phyloP scores from a whole-genome alignment of 2,888 invertebrate species.

The Cancer borealis region DNA sequence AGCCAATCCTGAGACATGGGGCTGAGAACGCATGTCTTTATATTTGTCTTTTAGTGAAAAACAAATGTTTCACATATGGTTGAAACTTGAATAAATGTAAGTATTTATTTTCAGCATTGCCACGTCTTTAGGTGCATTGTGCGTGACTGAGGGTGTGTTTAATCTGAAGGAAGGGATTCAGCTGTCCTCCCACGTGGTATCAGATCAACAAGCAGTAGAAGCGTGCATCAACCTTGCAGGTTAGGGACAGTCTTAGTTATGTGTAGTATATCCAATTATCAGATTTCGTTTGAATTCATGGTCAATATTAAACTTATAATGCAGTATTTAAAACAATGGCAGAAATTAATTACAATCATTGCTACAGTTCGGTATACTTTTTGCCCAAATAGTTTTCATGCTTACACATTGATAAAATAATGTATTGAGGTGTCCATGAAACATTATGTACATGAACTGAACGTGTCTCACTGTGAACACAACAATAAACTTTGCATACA shows the following conservation, averaged over 20 bases:
- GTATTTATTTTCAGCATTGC: constrained; percentile 80
- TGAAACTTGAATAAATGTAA: not conserved
- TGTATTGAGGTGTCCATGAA: too few relatives aligned
- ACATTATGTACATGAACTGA: too few relatives aligned
- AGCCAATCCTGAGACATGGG: too few relatives aligned
- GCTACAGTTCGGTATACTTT: too few relatives aligned
- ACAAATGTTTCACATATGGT: not conserved
- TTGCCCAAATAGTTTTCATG: too few relatives aligned
- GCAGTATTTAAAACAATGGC: not conserved
- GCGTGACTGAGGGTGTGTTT: constrained; percentile 79
- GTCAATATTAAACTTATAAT: not conserved
- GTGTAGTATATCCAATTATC: not conserved
- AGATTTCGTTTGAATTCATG: not conserved
- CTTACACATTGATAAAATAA: too few relatives aligned
- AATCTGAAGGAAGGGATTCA: constrained; percentile 79
- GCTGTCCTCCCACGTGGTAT: constrained; percentile 80
- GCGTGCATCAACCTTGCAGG: constrained; percentile 81
- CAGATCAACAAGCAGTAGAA: constrained; percentile 80
- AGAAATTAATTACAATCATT: not conserved
- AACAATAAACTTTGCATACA: too few relatives aligned
- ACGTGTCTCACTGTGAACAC: too few relatives aligned
- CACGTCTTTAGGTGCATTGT: constrained; percentile 80
- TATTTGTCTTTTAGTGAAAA: not conserved
- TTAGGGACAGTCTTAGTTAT: constrained; percentile 77
- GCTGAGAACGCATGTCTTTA: not conserved